phyloP scores from a whole-genome alignment of 2,113 vertebrate species.

The Trematomus loennbergii region DNA sequence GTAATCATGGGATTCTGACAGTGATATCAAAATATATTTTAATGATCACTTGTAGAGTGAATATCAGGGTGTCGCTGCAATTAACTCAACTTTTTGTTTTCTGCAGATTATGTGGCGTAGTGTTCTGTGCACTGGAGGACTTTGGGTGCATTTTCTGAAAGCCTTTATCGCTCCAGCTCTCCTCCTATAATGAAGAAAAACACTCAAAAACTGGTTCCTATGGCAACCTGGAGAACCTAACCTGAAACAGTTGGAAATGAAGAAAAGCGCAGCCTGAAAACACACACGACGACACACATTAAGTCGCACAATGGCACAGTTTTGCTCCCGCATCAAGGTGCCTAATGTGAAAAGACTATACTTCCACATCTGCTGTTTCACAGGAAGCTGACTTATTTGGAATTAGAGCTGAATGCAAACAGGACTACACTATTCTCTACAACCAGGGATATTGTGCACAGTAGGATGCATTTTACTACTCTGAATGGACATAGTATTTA shows the following conservation, averaged over 20 bases:
- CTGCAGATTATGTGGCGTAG: not conserved
- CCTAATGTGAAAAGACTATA: conserved; percentile 56
- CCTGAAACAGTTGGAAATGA: conserved; percentile 61
- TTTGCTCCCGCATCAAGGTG: conserved; percentile 42
- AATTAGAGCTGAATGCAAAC: not conserved
- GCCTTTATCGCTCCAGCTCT: conserved; percentile 40
- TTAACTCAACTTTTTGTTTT: conserved; percentile 24
- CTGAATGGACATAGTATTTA: not conserved
- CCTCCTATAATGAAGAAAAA: conserved; percentile 67
- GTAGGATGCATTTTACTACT: not conserved
- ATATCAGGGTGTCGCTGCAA: conserved; percentile 4
- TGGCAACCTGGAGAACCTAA: conserved; percentile 64
- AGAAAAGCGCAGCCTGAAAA: conserved; percentile 60
- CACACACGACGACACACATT: conserved; percentile 49
- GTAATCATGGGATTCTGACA: conserved; percentile 46
- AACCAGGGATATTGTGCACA: not conserved
- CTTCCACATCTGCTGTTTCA: conserved; percentile 27
- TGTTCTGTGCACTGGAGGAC: conserved; percentile 29
- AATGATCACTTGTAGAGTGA: conserved; percentile 23
- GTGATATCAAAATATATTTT: conserved; percentile 44
- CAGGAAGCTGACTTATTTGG: conserved; percentile 2
- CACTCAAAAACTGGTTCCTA: conserved; percentile 72
- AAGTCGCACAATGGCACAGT: conserved; percentile 32
- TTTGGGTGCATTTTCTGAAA: conserved; percentile 54
- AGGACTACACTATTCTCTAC: not conserved